Evolutionary conservation across 1,140 invertebrate genomes (phyloP), one percentile per base, ranked within the genome.

Genomic region (Zaprionus taronus): DNA sequence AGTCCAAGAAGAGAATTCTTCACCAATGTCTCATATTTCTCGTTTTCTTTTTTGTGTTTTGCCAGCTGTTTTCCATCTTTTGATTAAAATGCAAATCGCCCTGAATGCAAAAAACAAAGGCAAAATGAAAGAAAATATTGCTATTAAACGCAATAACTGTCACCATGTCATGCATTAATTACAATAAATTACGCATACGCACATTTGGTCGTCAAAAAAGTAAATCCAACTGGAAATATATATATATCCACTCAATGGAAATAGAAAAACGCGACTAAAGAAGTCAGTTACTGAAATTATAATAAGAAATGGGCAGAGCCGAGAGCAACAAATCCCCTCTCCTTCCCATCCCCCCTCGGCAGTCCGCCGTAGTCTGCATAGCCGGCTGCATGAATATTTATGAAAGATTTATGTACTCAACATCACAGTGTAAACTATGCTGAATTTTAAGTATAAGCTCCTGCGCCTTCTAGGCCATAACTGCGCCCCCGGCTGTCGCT

Each of bases 111-210:
- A 57, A 36, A 24, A 53, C 31, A 65, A 65, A 41, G 24, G 31
- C 62, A 57, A 49, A 38, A 58, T 47, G 7, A 60, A 61, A 53
- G 36, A 63, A 74, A 83, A 79, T 72, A 79, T 80, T 49, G 72
- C 77, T 83, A 86, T 83, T 89, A 89, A 87, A 81, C 58, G 67
- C 71, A 87, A 87, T 84, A 89, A 76, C 83, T 81, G 83, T 84
- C 81, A 81, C 68, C 58, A 47, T 75, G 78, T 71, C 34, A 41
- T 71, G 84, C 74, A 81, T 87, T 89, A 81, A 87, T 87, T 89
- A 87, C 51, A 87, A 84, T 81, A 89, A 67, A 78, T 89, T 87
- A 81, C 70, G 66, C 51, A 70, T 71, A 73, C 64, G 77, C 76
- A 75, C 44, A 64, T 22, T 75, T 57, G 64, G 31, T 60, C 49